Conservation (phyloP, 2,113 vertebrate species). For the Nothocercus nigrocapillus region DNA sequence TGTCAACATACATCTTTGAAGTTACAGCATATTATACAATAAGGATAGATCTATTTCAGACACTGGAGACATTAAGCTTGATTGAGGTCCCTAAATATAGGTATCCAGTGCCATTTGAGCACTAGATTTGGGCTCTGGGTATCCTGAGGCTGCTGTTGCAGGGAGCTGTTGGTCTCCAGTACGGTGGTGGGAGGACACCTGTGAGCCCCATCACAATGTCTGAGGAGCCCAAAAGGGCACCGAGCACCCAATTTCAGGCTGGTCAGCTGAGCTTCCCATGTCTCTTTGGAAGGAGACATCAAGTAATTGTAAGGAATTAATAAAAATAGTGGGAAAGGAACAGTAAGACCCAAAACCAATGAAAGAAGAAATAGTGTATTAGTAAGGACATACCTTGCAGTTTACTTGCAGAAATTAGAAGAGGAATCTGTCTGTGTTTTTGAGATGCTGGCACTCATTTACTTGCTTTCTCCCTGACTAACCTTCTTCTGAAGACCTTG, state of each 20-base stretch:
- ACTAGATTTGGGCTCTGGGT: not conserved
- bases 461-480: not conserved
- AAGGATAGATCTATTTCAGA: not conserved
- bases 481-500: not conserved
- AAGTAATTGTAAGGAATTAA: not conserved
- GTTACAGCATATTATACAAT: not conserved
- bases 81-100: not conserved
- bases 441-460: not conserved
- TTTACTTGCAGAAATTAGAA: not conserved
- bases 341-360: not conserved
- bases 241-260: accelerated
- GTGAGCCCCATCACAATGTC: accelerated
- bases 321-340: not conserved
- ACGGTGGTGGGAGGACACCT: not conserved
- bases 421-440: not conserved
- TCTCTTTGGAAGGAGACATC: not conserved
- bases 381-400: not conserved
- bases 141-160: not conserved
- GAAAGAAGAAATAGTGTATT: not conserved
- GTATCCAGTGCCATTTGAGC: not conserved
- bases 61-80: not conserved
- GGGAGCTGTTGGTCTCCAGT: not conserved
- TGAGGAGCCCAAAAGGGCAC: not conserved
- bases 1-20: not conserved
- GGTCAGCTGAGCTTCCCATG: not conserved